Percentiles rank a stretch among this genome's conserved stretches.
These are phyloP conservation scores for Aspiorhynchus laticeps DNA, from an alignment of 2,113 vertebrate species.

Conservation along the genomic window DNA sequence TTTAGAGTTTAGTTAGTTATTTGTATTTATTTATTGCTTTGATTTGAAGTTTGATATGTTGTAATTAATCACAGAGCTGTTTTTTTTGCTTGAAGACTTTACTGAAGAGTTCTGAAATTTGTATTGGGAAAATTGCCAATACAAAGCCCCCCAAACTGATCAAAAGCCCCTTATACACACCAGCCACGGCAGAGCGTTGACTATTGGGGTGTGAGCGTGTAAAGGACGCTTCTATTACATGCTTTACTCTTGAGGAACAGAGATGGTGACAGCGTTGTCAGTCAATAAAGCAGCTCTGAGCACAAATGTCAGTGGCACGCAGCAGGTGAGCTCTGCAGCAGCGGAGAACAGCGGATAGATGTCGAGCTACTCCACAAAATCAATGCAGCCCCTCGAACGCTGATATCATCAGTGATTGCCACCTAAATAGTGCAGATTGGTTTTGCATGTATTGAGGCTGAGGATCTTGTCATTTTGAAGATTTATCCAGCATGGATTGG, in stretches of 20 bases:
- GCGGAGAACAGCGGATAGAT: not conserved
- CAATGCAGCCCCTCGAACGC: not conserved
- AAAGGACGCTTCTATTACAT: slow-evolving; percentile 49
- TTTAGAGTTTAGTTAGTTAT: too few relatives aligned
- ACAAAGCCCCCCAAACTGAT: not conserved
- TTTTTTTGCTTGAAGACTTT: not conserved
- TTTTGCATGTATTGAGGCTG: not conserved
- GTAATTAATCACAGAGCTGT: slow-evolving; percentile 2
- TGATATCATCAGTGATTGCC: not conserved
- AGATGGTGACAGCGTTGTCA: slow-evolving; percentile 35
- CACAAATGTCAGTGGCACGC: slow-evolving; percentile 39
- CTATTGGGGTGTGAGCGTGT: slow-evolving; percentile 29
- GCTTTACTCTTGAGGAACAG: slow-evolving; percentile 22
- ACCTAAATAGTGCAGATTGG: slow-evolving; percentile 5
- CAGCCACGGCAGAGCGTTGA: not conserved
- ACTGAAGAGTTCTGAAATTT: not conserved
- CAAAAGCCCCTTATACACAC: not conserved
- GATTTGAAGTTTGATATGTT: not conserved
- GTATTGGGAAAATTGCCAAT: not conserved
- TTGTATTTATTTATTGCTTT: too few relatives aligned
- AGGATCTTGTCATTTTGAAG: not conserved
- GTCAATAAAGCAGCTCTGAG: slow-evolving; percentile 44
- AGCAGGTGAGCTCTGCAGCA: slow-evolving; percentile 22
- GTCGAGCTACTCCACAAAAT: slow-evolving; percentile 14
- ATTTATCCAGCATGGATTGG: slow-evolving; percentile 4